Percentiles rank a stretch among this genome's conserved stretches.
These are phyloP conservation scores for Actenoides lindsayi DNA, from an alignment of 2,113 vertebrate species.

Conservation along the genomic window DNA sequence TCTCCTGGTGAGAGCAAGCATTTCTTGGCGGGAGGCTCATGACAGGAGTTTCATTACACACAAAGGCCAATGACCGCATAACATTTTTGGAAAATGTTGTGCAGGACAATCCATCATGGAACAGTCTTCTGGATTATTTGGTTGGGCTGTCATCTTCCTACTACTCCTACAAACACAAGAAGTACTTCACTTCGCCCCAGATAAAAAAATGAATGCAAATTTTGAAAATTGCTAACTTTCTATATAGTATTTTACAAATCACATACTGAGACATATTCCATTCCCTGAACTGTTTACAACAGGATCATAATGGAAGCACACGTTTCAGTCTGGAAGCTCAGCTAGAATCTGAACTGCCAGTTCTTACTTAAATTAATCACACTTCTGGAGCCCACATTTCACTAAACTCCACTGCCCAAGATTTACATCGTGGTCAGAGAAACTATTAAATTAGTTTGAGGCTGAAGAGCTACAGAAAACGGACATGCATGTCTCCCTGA, in stretches of 20 bases:
- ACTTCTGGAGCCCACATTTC: not conserved
- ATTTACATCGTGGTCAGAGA: not conserved
- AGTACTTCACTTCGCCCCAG: not conserved
- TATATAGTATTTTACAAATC: not conserved
- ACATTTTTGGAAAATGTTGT: slow-evolving; percentile 37
- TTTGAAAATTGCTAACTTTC: not conserved
- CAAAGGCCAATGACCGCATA: not conserved
- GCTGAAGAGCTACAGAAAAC: not conserved
- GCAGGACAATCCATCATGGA: not conserved
- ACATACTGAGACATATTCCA: not conserved
- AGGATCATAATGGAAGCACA: not conserved
- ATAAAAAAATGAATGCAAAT: not conserved
- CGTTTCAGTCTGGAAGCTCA: not conserved
- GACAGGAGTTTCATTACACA: slow-evolving; percentile 40
- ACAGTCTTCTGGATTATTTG: not conserved
- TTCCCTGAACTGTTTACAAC: not conserved
- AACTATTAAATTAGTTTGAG: not conserved
- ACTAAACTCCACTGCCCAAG: not conserved
- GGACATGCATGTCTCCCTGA: not conserved
- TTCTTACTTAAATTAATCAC: not conserved
- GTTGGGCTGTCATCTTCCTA: not conserved
- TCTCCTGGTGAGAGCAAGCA: slow-evolving; percentile 12
- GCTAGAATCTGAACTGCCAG: not conserved
- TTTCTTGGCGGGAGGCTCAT: slow-evolving; percentile 20
- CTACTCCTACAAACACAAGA: not conserved